Evolutionary conservation across 2,888 invertebrate species (phyloP).

Genomic region (Odontocolon sp.): DNA sequence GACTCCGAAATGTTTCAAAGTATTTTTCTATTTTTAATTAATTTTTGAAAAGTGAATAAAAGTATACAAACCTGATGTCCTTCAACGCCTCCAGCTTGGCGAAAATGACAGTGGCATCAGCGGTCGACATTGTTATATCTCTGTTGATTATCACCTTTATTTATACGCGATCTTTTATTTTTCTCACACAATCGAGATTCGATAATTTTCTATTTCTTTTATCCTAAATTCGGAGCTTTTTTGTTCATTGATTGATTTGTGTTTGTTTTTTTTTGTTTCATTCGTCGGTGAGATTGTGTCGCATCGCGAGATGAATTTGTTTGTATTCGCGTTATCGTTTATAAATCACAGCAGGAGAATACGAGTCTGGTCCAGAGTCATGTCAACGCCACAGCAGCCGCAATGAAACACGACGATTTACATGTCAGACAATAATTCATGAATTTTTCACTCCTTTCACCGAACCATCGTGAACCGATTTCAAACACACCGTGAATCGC

Average conservation of each 20-base stretch:
- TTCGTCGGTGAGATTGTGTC: too few relatives aligned
- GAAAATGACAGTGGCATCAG: constrained; percentile 92
- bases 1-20: too few relatives aligned
- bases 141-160: neutral
- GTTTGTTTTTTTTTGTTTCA: too few relatives aligned
- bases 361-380: too few relatives aligned
- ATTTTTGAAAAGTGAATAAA: neutral
- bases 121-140: constrained; percentile 86
- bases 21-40: too few relatives aligned
- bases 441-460: neutral
- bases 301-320: too few relatives aligned
- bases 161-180: neutral
- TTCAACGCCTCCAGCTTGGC: constrained; percentile 96
- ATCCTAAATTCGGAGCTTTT: neutral
- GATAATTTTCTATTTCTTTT: neutral
- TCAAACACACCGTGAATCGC: neutral
- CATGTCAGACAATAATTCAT: too few relatives aligned
- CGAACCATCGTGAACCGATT: constrained; percentile 7
- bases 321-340: too few relatives aligned
- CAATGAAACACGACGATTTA: too few relatives aligned
- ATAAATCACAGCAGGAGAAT: too few relatives aligned
- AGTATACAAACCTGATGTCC: constrained; percentile 89
- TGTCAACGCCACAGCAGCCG: too few relatives aligned
- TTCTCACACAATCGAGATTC: neutral
- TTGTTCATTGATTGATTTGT: neutral